phyloP scores from a whole-genome alignment of 1,140 invertebrate genomes.

The Drosophila persimilis region DNA sequence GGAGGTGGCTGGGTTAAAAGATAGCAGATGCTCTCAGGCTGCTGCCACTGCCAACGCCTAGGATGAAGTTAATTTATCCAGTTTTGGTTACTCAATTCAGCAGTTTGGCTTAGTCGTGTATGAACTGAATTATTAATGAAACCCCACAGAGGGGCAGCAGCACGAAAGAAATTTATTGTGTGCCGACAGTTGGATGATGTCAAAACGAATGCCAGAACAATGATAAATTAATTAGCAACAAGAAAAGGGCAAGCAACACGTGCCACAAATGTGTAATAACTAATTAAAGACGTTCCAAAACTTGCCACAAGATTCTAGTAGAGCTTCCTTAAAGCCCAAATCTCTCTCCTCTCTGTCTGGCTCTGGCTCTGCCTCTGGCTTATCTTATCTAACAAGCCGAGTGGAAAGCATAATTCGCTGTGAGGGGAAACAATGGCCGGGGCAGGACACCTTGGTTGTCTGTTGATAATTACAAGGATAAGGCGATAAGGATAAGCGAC shows the following conservation, averaged over 20 bases:
- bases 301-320: background rate
- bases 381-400: constrained; percentile 35
- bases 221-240: constrained; percentile 72
- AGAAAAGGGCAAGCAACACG: constrained; percentile 47
- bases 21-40: constrained; percentile 27
- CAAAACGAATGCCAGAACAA: constrained; percentile 62
- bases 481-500: constrained; percentile 43
- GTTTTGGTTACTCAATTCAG: constrained; percentile 56
- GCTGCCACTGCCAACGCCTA: constrained; percentile 1
- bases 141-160: constrained; percentile 11
- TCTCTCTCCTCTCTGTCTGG: background rate
- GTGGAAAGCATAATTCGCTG: constrained; percentile 46
- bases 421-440: constrained; percentile 35
- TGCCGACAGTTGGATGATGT: constrained; percentile 43
- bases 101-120: constrained; percentile 41
- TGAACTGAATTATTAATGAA: constrained; percentile 63
- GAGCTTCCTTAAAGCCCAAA: constrained; percentile 21
- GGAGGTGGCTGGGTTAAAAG: background rate
- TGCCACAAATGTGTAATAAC: constrained; percentile 54
- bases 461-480: constrained; percentile 36
- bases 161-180: constrained; percentile 52
- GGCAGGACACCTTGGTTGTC: constrained; percentile 25
- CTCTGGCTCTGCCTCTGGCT: background rate
- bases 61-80: constrained; percentile 64
- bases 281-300: constrained; percentile 32